Base-by-base conservation (phyloP, 2,797 vertebrate species). In the Choloepus didactylus region DNA sequence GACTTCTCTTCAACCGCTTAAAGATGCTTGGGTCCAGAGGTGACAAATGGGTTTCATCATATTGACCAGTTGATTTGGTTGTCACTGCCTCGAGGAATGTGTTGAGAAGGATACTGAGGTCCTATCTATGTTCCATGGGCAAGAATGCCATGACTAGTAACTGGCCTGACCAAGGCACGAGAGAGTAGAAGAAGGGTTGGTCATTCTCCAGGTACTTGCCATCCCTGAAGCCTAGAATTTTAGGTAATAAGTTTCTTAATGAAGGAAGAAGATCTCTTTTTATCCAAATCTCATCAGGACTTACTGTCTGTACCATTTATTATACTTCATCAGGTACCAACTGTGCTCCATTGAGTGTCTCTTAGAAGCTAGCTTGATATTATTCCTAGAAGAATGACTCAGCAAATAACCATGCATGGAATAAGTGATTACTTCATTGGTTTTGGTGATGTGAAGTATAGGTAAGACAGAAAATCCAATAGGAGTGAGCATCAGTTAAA, bases 191-290 rank as follows among this genome's bases (percentile, higher is more conserved):
- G 88, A 62, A 73, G 49, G 64, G 19, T 9, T 69, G 44, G 54
- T 60, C 29, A 27, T 81, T 87, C 64, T 15, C 46, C 31, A 60
- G 51, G n/a, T 67, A 46, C 72, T 87, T 83, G 21, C 64, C 15
- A 76, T 93, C 49, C 25, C 41, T 66, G 29, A 87, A 95, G 60
- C 73, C 75, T 70, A 87, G 44, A 92, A 46, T 89, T 87, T 64
- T 69, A 95, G 29, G 21, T 70, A 38, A 23, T 73, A 35, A 15
- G 11, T 83, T 91, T 81, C 27, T 72, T 94, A 60, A 49, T 56
- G 21, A 87, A 80, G 12, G 12, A 56, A 89, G 25, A 46, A 70
- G 82, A 49, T 59, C 16, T 31, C 14, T 92, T 72, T 70, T 72
- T 60, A 59, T 72, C 19, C 31, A 93, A 46, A 59, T 85, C 5